phyloP scores from a whole-genome alignment of 2,888 invertebrate genomes.

The Tenthredo scrophulariae region DNA sequence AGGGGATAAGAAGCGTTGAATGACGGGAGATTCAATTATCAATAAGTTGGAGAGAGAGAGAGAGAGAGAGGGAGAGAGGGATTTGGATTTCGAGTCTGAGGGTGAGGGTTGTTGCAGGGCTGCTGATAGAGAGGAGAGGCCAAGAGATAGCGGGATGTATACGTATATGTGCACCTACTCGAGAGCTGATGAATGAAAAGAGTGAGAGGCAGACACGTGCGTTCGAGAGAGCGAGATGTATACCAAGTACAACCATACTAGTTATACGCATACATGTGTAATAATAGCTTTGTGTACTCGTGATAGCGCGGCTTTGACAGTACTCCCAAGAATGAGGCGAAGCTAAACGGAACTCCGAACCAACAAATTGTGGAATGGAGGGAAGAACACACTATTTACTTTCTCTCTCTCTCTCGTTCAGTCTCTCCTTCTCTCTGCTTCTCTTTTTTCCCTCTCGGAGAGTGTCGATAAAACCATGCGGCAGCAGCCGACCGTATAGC shows the following conservation, averaged over 20 bases:
- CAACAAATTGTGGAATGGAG: conserved; percentile 27
- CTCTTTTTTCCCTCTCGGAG: not conserved
- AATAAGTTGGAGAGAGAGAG: not conserved
- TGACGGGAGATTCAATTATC: not conserved
- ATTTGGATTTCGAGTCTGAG: not conserved
- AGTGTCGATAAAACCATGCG: conserved; percentile 32
- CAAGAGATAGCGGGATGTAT: not conserved
- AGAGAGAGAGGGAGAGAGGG: not conserved
- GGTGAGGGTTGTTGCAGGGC: not conserved
- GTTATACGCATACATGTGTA: not conserved
- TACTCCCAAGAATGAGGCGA: conserved; percentile 19
- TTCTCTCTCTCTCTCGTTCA: not conserved
- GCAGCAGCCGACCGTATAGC: conserved; percentile 3
- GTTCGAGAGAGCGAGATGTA: conserved; percentile 26
- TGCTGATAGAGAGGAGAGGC: not conserved
- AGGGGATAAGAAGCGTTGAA: not conserved
- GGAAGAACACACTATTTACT: not conserved
- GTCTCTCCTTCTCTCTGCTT: not conserved
- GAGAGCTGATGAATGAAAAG: conserved; percentile 46
- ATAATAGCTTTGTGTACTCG: conserved; percentile 49
- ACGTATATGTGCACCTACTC: not conserved
- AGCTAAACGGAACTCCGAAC: conserved; percentile 22
- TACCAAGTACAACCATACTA: not conserved
- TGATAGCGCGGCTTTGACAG: conserved; percentile 39
- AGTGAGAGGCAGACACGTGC: conserved; percentile 27